phyloP scores from a whole-genome alignment of 2,113 vertebrate species.

The Garra rufa region DNA sequence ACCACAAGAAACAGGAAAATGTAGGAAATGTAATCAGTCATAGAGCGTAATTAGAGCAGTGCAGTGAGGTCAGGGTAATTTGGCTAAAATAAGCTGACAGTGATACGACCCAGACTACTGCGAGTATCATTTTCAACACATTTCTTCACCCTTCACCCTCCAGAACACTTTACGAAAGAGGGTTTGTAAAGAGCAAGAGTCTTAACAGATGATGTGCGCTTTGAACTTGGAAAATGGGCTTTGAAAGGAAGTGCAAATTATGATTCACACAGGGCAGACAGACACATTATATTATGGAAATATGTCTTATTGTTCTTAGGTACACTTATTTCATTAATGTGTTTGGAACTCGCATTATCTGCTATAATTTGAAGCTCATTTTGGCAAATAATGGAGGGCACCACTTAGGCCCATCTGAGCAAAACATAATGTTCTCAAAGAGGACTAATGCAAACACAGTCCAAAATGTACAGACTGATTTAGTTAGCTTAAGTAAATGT shows the following conservation, averaged over 20 bases:
- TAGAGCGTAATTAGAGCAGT: constrained; percentile 39
- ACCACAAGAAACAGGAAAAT: constrained; percentile 32
- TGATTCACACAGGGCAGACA: neutral
- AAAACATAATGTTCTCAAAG: neutral
- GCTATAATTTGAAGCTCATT: neutral
- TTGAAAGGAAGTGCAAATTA: constrained; percentile 46
- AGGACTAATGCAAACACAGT: neutral
- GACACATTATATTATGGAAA: neutral
- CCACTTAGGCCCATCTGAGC: constrained; percentile 15
- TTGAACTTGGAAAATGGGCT: constrained; percentile 15
- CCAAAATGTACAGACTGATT: neutral
- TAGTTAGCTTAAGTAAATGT: neutral
- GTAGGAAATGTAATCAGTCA: constrained; percentile 48
- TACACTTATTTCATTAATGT: neutral
- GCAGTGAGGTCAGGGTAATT: constrained; percentile 52
- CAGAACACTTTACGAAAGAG: constrained; percentile 27
- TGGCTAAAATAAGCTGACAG: constrained; percentile 47
- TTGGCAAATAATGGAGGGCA: neutral
- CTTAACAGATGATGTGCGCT: constrained; percentile 27
- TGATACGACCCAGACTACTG: constrained; percentile 53
- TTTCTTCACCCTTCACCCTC: constrained; percentile 35
- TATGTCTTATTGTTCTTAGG: neutral
- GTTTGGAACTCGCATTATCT: neutral
- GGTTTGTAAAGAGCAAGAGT: neutral
- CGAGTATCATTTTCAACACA: constrained; percentile 33